Evolutionary conservation across 2,888 invertebrate species (phyloP).

Genomic region (Herminia tarsipennalis): DNA sequence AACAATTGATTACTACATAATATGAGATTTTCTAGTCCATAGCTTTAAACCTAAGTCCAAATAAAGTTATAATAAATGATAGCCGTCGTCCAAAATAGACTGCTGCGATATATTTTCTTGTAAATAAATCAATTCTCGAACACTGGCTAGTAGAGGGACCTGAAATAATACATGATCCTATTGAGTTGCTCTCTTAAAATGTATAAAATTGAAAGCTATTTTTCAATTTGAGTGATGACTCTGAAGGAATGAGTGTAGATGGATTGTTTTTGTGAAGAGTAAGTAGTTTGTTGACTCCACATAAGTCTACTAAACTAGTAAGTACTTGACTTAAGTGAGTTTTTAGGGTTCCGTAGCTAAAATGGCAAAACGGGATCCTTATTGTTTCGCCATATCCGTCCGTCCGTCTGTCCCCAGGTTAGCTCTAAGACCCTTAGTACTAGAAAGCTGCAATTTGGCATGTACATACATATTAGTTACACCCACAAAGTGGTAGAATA

Average conservation of each 20-base stretch:
- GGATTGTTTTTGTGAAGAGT: background rate
- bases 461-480: too few species aligned
- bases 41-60: background rate
- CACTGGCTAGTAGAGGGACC: background rate
- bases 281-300: background rate
- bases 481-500: too few species aligned
- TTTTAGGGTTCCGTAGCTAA: too few species aligned
- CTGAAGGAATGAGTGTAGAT: background rate
- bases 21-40: background rate
- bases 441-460: too few species aligned
- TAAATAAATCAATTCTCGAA: conserved; percentile 1
- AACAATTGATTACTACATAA: too few species aligned
- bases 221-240: conserved; percentile 1
- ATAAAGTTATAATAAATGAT: conserved; percentile 2
- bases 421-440: too few species aligned
- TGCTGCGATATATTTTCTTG: background rate
- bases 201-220: conserved; percentile 5
- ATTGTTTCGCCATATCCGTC: too few species aligned
- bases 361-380: too few species aligned
- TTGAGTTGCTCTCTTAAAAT: conserved; percentile 4
- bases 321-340: too few species aligned
- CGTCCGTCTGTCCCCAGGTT: too few species aligned
- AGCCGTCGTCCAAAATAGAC: background rate
- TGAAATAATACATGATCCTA: background rate
- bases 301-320: background rate